Evolutionary conservation across 2,113 vertebrate genomes (phyloP).

Genomic region (Cinclus mexicanus): DNA sequence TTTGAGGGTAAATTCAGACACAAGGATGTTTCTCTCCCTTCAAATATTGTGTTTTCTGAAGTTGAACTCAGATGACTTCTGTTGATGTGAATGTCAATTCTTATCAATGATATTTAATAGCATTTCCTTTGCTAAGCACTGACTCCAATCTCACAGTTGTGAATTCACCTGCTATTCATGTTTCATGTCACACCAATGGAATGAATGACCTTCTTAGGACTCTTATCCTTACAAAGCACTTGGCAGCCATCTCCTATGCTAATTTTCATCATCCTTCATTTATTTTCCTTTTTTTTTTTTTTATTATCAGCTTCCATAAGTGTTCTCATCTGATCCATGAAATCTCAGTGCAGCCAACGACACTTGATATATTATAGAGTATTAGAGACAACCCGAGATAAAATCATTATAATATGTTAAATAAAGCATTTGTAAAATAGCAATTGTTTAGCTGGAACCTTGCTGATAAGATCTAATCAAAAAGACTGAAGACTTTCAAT

Average conservation of each 20-base stretch:
- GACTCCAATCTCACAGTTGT: background rate
- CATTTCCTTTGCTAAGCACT: background rate
- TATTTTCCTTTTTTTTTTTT: background rate
- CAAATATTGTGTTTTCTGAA: background rate
- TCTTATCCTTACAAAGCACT: background rate
- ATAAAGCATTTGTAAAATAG: background rate
- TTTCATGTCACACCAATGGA: background rate
- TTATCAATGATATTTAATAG: constrained; percentile 2
- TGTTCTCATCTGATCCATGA: background rate
- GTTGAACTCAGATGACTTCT: background rate
- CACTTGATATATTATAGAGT: background rate
- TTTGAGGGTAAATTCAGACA: background rate
- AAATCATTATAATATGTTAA: background rate
- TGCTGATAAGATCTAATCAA: background rate
- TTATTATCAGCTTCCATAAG: background rate
- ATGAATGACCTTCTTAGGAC: background rate
- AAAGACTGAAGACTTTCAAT: background rate
- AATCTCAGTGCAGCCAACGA: background rate
- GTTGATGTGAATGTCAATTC: background rate
- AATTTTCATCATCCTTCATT: background rate
- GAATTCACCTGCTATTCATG: background rate
- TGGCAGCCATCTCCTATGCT: background rate
- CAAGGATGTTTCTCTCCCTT: background rate
- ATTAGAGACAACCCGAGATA: background rate
- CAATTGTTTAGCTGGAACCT: background rate